Evolutionary conservation across 2,797 vertebrate genomes (phyloP), one percentile per base, ranked within the genome.

Genomic region (Emys orbicularis): DNA sequence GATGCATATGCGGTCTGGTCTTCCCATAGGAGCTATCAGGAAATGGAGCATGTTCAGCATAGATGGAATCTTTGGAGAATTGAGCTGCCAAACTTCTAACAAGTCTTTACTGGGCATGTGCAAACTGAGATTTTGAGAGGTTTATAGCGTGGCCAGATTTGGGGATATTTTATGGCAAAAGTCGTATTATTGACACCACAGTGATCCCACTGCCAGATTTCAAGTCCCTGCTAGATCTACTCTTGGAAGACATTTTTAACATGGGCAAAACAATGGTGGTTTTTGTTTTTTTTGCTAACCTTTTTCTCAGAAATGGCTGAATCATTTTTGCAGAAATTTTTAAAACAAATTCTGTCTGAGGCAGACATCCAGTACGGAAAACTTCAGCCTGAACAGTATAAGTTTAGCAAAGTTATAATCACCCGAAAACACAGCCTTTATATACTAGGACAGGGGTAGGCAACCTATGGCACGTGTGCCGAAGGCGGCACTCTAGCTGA

Each of bases 21-120:
- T 74, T 0, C 0, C 74, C n/a, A 0, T 0, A n/a, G 21, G 47
- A 4, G 5, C 0, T 19, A 16, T 61, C n/a, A 65, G 37, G 80
- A 47, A 34, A 12, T 1, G 52, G 56, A 6, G 50, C 19, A 2
- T 9, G 2, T 2, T 37, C 37, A 54, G 25, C 84, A 54, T 34
- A n/a, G 82, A 4, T 5, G 21, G 53, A 4, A 34, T 6, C 5
- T 3, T 56, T 31, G 29, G 16, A 16, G 16, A 23, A 79, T 16
- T 79, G 27, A 79, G 29, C 44, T 18, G 8, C 12, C 29, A 49
- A 50, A 79, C 16, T 8, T 47, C 13, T 49, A 19, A 31, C 76
- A 29, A 41, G 23, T 79, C 29, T 79, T 49, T 50, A 31, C 27
- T 44, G 12, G 44, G 47, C 16, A 31, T 49, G 15, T 50, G 27